phyloP scores from a whole-genome alignment of 2,888 invertebrate species.

The Sarcophaga subvicina region DNA sequence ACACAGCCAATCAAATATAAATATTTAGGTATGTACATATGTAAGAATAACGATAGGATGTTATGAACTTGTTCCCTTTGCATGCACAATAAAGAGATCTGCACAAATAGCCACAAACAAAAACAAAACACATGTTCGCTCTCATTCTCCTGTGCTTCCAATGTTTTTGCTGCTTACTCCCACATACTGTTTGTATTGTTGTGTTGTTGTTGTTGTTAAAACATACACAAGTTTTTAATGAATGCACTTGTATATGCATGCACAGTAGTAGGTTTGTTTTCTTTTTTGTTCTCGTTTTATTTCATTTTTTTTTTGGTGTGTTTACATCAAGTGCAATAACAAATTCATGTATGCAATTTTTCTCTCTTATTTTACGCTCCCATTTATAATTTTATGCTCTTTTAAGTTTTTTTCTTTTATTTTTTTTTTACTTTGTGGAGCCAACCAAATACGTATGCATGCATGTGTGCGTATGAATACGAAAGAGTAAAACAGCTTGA shows the following conservation, averaged over 20 bases:
- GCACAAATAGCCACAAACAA: slow-evolving; percentile 61
- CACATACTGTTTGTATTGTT: slow-evolving; percentile 38
- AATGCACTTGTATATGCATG: slow-evolving; percentile 61
- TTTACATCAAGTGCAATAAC: slow-evolving; percentile 69
- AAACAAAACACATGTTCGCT: slow-evolving; percentile 32
- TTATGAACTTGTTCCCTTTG: slow-evolving; percentile 70
- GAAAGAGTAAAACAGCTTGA: slow-evolving; percentile 1
- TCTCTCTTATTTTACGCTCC: slow-evolving; percentile 57
- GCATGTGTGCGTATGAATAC: slow-evolving; percentile 23
- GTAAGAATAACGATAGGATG: slow-evolving; percentile 47
- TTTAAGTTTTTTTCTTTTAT: slow-evolving; percentile 23
- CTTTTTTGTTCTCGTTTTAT: slow-evolving; percentile 38
- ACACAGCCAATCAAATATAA: not conserved
- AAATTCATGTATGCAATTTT: slow-evolving; percentile 59
- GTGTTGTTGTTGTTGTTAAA: not conserved
- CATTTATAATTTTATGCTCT: slow-evolving; percentile 40
- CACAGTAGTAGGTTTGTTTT: slow-evolving; percentile 41
- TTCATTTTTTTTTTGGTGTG: slow-evolving; percentile 27
- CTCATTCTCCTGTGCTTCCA: not conserved
- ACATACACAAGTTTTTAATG: slow-evolving; percentile 27
- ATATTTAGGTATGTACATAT: not conserved
- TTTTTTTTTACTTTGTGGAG: slow-evolving; percentile 45
- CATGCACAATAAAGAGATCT: slow-evolving; percentile 47
- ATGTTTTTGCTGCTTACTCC: slow-evolving; percentile 9
- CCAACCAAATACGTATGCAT: slow-evolving; percentile 51